Percentiles rank a stretch among this genome's conserved stretches.
Conservation (phyloP, 2,797 vertebrate species). For the Hypotaenidia philippensis region DNA sequence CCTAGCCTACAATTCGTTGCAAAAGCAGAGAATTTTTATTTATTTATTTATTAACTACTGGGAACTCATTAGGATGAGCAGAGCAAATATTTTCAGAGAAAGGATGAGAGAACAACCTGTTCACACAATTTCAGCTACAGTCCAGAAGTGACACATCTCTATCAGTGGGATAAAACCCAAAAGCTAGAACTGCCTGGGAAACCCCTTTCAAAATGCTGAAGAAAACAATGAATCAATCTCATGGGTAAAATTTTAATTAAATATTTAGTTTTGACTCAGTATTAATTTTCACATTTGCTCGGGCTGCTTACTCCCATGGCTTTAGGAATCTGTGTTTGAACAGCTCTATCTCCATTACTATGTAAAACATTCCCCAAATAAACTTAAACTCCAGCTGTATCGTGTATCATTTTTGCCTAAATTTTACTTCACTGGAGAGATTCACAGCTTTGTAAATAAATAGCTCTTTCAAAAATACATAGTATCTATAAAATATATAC, state of each 20-base stretch:
- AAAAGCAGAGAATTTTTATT: neutral
- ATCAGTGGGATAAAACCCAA: neutral
- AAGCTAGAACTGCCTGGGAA: neutral
- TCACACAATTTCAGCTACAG: rapidly evolving
- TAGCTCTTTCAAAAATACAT: neutral
- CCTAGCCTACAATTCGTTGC: neutral
- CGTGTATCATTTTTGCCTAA: neutral
- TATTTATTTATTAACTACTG: neutral
- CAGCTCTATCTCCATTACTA: neutral
- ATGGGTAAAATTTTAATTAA: neutral
- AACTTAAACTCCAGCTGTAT: neutral
- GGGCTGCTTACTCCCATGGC: neutral
- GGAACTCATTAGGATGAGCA: neutral
- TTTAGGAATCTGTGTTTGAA: neutral
- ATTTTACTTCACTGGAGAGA: neutral
- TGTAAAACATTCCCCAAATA: neutral
- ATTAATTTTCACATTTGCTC: neutral
- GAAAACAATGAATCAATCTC: neutral
- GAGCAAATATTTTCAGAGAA: neutral
- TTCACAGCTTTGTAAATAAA: neutral
- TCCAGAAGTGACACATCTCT: neutral
- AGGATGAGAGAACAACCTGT: neutral
- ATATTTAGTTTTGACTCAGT: neutral
- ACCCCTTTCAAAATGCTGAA: neutral
- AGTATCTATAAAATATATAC: neutral